A percentile compares a stretch with the other conserved stretches of the same genome.
These are phyloP conservation scores for Myotis myotis DNA, from an alignment of 2,797 vertebrate species.

Conservation along the genomic window DNA sequence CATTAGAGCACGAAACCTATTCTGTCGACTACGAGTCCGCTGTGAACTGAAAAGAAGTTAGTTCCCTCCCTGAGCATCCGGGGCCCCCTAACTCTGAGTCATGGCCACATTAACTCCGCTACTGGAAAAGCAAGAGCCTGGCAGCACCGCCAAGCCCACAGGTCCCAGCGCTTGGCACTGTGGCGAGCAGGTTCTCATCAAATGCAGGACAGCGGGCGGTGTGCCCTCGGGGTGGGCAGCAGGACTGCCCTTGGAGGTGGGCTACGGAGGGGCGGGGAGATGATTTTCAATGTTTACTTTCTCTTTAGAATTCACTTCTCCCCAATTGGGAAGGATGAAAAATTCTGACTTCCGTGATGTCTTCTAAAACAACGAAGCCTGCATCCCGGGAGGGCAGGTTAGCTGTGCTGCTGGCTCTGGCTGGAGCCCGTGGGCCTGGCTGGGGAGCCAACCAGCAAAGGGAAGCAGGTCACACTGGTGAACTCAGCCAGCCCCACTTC, in stretches of 20 bases:
- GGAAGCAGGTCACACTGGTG: neutral
- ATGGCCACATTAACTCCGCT: slow-evolving; percentile 75
- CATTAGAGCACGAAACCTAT: slow-evolving; percentile 74
- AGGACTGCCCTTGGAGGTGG: neutral
- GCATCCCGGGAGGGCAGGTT: neutral
- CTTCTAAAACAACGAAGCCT: neutral
- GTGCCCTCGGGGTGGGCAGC: neutral
- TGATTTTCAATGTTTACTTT: slow-evolving; percentile 44
- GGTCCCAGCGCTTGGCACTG: slow-evolving; percentile 19
- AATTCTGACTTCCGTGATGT: slow-evolving; percentile 37
- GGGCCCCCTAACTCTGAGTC: slow-evolving; percentile 70
- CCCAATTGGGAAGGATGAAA: neutral
- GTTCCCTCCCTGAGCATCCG: slow-evolving; percentile 66
- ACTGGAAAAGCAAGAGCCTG: slow-evolving; percentile 62
- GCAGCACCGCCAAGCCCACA: slow-evolving; percentile 20
- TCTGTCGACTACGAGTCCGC: slow-evolving; percentile 57
- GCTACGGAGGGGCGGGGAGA: neutral
- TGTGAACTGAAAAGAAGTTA: slow-evolving; percentile 69
- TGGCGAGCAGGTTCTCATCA: slow-evolving; percentile 40
- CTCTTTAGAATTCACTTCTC: neutral
- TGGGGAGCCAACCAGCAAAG: neutral
- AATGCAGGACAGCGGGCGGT: neutral
- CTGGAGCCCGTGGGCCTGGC: neutral
- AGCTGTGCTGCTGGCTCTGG: neutral
- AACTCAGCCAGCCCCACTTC: neutral